These are phyloP conservation scores for Haliclona indistincta DNA, from an alignment of 37 sponge, comb jelly and placozoan genomes.

Conservation along the genomic window DNA sequence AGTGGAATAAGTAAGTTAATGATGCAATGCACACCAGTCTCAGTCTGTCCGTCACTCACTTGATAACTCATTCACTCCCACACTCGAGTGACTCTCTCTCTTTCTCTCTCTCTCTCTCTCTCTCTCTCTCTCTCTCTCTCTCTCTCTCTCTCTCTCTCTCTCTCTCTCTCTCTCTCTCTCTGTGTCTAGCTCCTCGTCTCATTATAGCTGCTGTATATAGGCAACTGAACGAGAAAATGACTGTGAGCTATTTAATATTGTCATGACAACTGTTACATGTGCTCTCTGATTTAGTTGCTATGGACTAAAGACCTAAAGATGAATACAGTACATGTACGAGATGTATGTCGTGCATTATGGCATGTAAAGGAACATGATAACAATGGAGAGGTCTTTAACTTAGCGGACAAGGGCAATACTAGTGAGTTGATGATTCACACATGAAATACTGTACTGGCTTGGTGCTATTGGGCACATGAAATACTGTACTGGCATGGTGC, in stretches of 20 bases:
- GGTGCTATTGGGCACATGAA: too few species aligned
- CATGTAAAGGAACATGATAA: constrained; percentile 55
- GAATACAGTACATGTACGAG: constrained; percentile 95
- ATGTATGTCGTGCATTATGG: constrained; percentile 88
- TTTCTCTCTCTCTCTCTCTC: neutral
- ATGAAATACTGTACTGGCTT: too few species aligned
- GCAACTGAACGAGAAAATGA: neutral
- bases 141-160: constrained; percentile 20
- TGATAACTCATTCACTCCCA: neutral
- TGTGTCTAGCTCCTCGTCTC: neutral
- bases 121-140: constrained; percentile 7
- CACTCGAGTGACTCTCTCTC: neutral
- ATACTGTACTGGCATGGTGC: too few species aligned
- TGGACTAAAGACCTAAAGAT: constrained; percentile 93
- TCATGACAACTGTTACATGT: neutral
- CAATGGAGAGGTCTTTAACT: constrained; percentile 83
- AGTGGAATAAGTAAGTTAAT: constrained; percentile 64
- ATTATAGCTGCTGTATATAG: neutral
- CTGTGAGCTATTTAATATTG: neutral
- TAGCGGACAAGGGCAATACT: constrained; percentile 88
- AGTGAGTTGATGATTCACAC: too few species aligned
- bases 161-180: neutral
- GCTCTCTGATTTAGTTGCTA: constrained; percentile 57
- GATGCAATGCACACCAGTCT: too few species aligned
- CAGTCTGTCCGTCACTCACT: neutral